Base-by-base conservation (phyloP, 1,140 invertebrate species). In the Drosophila navojoa region DNA sequence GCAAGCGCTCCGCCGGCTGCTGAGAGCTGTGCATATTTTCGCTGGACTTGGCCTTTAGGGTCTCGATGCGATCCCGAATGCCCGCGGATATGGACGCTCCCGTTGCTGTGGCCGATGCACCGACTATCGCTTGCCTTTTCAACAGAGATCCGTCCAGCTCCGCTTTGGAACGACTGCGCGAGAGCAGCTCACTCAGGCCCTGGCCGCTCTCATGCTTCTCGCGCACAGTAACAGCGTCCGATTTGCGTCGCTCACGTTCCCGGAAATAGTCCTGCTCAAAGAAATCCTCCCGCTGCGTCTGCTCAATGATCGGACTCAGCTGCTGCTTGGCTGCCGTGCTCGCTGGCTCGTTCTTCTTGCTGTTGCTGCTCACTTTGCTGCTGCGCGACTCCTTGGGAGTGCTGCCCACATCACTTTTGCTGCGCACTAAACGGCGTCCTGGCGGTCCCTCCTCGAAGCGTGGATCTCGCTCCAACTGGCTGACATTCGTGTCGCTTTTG, bases 241-340 rank as follows among this genome's bases (percentile, higher is more conserved):
- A 91, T 44, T 91, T 91, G 59, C 90, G 90, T 35, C 90, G 61
- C 42, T 90, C 90, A 10, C 90, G 81, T 40, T 91, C 90, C 25
- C 81, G 55, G n/a, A 81, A 82, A 25, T 85, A 89, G 29, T 91
- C 74, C 71, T 89, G 77, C 54, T 77, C 85, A 74, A 96, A 96
- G 71, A 95, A 95, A 78, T 96, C 95, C 87, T 95, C 94, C 44
- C 93, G 86, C 76, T 94, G 84, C 1, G 84, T 94, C 92, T 94
- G 90, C 92, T 96, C 96, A 55, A 96, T 96, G 63, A 96, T 96
- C 0, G 96, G 96, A 15, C 95, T 96, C n/a, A 96, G 77, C 79
- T 95, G 95, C 59, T 78, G 84, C 44, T 94, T 85, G 94, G 71
- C 35, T 0, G 44, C 35, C 0, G 44, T 9, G 7, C 13, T 69